These are phyloP conservation scores for Lysiphlebus fabarum DNA, from an alignment of 1,140 invertebrate genomes.

Conservation along the genomic window DNA sequence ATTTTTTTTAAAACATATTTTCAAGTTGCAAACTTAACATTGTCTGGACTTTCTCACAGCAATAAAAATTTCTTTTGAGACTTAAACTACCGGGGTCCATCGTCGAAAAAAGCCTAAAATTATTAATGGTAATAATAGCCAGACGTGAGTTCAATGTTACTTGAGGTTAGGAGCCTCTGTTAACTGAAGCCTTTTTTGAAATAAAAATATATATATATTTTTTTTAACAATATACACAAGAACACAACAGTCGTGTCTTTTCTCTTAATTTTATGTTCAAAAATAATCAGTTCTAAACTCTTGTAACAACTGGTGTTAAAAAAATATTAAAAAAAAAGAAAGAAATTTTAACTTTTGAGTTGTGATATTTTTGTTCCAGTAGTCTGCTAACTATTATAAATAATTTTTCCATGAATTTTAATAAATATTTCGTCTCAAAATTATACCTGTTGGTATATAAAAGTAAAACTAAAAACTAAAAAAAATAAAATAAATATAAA, in stretches of 20 bases:
- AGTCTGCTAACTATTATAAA: too few species aligned
- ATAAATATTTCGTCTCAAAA: too few species aligned
- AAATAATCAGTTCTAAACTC: too few species aligned
- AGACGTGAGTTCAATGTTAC: slow-evolving; percentile 17
- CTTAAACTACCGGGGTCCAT: slow-evolving; percentile 35
- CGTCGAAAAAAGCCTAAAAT: slow-evolving; percentile 37
- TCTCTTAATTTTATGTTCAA: neutral
- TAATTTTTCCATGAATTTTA: too few species aligned
- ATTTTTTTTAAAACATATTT: neutral
- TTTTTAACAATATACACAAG: neutral
- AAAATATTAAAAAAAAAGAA: too few species aligned
- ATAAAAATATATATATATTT: neutral
- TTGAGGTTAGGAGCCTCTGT: neutral
- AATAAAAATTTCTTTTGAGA: slow-evolving; percentile 30
- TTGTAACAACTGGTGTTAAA: too few species aligned
- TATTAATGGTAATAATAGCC: slow-evolving; percentile 48
- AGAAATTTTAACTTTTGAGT: too few species aligned
- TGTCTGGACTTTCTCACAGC: slow-evolving; percentile 39
- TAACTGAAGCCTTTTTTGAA: neutral
- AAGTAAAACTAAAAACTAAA: too few species aligned
- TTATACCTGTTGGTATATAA: too few species aligned
- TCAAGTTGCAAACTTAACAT: neutral
- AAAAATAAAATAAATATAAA: too few species aligned
- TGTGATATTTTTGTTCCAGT: too few species aligned
- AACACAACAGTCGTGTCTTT: slow-evolving; percentile 3